phyloP scores from a whole-genome alignment of 2,888 invertebrate genomes.

The Trissoscelio sp. region DNA sequence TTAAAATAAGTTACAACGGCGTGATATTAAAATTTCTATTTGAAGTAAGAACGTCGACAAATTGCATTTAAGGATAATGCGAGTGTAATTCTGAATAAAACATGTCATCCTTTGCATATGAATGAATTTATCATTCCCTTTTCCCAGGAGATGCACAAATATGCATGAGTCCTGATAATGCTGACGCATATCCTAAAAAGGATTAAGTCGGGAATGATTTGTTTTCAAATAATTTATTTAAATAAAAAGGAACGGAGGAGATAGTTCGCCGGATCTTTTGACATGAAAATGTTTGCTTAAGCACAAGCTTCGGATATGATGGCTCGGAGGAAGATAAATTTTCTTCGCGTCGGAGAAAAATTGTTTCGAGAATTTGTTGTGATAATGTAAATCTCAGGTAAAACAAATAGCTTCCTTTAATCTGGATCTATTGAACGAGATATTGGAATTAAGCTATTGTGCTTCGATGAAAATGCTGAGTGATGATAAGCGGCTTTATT shows the following conservation, averaged over 20 bases:
- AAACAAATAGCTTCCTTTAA: conserved; percentile 31
- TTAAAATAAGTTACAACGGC: conserved; percentile 52
- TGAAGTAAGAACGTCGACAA: conserved; percentile 64
- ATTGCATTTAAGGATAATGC: conserved; percentile 66
- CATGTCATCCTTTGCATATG: conserved; percentile 66
- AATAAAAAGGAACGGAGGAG: conserved; percentile 37
- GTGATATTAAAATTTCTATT: conserved; percentile 58
- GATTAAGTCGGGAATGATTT: conserved; percentile 63
- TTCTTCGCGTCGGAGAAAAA: conserved; percentile 29
- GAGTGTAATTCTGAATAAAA: conserved; percentile 67
- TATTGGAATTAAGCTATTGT: conserved; percentile 15
- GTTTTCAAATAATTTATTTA: conserved; percentile 62
- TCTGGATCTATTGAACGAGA: conserved; percentile 12
- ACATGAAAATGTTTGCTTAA: conserved; percentile 44
- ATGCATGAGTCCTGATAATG: conserved; percentile 65
- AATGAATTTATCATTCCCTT: conserved; percentile 66
- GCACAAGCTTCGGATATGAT: conserved; percentile 20
- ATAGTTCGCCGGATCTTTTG: conserved; percentile 27
- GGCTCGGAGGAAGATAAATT: conserved; percentile 43
- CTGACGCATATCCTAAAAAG: conserved; percentile 64
- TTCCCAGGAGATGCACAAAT: conserved; percentile 60
- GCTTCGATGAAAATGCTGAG: not conserved
- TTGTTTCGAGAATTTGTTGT: conserved; percentile 28
- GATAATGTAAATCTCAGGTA: conserved; percentile 20
- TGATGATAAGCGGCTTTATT: not conserved